These are phyloP conservation scores for Melipona quadrifasciata DNA, from an alignment of 1,140 invertebrate genomes.

Conservation along the genomic window DNA sequence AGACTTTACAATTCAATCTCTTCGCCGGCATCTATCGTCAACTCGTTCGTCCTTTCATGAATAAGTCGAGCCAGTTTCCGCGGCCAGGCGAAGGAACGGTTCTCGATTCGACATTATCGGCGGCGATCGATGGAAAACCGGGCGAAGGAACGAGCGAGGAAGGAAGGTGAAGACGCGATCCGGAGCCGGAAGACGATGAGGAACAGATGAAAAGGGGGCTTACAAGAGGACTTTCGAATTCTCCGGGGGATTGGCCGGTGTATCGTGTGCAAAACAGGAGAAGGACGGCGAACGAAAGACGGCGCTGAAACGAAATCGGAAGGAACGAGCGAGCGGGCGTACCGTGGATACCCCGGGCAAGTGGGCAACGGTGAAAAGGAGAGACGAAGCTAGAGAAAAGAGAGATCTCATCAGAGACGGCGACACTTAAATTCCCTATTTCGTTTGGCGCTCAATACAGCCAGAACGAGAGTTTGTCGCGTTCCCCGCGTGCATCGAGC, in stretches of 20 bases:
- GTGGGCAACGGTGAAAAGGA: constrained; percentile 32
- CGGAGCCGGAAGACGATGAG: constrained; percentile 20
- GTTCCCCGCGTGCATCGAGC: constrained; percentile 37
- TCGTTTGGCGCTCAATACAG: constrained; percentile 69
- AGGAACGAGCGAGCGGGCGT: not conserved
- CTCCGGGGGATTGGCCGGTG: constrained; percentile 51
- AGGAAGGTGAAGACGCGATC: constrained; percentile 30
- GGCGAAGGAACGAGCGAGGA: not conserved
- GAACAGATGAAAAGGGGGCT: constrained; percentile 47
- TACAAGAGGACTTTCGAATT: constrained; percentile 56
- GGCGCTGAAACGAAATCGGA: not conserved
- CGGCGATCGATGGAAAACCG: constrained; percentile 32
- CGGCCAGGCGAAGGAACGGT: not conserved
- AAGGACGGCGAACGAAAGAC: not conserved
- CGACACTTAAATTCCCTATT: constrained; percentile 75
- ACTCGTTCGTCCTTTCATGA: constrained; percentile 18
- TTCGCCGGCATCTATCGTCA: not conserved
- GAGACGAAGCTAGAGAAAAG: constrained; percentile 40
- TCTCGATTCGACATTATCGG: constrained; percentile 41
- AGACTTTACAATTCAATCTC: constrained; percentile 41
- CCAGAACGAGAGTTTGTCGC: constrained; percentile 59
- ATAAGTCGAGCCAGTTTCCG: constrained; percentile 28
- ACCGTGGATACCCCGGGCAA: not conserved
- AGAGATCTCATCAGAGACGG: constrained; percentile 67
- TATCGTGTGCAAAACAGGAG: constrained; percentile 53